These are phyloP conservation scores for Pegoplata infirma DNA, from an alignment of 2,888 invertebrate species.

Conservation along the genomic window DNA sequence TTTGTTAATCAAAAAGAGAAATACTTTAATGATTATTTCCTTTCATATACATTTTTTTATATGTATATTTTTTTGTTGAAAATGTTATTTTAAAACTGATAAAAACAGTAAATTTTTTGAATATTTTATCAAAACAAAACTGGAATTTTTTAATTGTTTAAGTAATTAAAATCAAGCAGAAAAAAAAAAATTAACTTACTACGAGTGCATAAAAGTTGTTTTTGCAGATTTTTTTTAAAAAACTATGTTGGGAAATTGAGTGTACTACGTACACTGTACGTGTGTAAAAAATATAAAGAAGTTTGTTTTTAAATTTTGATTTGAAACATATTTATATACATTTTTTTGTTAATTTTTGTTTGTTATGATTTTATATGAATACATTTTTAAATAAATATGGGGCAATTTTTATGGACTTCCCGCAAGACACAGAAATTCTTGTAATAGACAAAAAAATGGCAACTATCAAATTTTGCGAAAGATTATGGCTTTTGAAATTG, in stretches of 20 bases:
- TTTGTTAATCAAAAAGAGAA: background rate
- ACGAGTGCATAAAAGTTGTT: no score
- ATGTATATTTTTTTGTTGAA: background rate
- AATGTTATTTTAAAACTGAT: background rate
- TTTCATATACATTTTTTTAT: background rate
- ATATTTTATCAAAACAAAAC: background rate
- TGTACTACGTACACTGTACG: no score
- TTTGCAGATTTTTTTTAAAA: no score
- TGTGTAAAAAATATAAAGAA: background rate
- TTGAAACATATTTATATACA: background rate
- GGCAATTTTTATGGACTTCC: no score
- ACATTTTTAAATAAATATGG: no score
- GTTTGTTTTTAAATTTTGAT: background rate
- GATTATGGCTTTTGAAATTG: no score
- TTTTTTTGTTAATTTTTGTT: background rate
- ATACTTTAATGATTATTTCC: background rate
- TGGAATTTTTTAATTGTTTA: background rate
- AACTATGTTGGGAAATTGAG: no score
- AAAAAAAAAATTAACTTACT: background rate
- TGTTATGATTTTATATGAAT: background rate
- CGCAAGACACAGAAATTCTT: no score
- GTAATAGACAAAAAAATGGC: no score
- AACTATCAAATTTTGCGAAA: no score
- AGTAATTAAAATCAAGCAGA: background rate
- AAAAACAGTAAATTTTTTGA: background rate